Evolutionary conservation across 2,113 vertebrate species (phyloP), one percentile per base, ranked within the genome.

Genomic region (Corvus cornix): DNA sequence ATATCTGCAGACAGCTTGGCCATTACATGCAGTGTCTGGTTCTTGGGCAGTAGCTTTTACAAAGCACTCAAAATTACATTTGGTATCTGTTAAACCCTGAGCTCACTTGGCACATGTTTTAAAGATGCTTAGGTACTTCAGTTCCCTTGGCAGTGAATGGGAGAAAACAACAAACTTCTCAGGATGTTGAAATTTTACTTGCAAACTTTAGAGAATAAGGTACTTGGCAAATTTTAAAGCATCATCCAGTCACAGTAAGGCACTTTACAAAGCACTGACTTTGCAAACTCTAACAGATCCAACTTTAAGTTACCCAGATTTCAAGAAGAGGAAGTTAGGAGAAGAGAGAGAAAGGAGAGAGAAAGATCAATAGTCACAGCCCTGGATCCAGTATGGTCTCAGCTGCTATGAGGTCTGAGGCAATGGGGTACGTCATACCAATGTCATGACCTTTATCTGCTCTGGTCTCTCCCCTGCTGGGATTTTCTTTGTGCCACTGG

Each of bases 1-100:
- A 24, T 15, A 11, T 48, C 60, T 79, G 18, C 18, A 43, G n/a
- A 30, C 20, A 78, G 5, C 13, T 21, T 70, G 74, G 14, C 8
- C 7, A 4, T 20, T 31, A 8, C 4, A 9, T 63, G 27, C 11
- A 46, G 22, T 3, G 2, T 10, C 21, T 56, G 49, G 8, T 84
- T 18, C 13, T 89, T n/a, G 22, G 30, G 6, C 28, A 39, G 8
- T 9, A 62, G 8, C 11, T 67, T 82, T 52, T 41, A 43, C 14
- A 60, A 46, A 81, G 11, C 2, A 3, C 16, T 62, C 13, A 16
- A 37, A 18, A 27, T 46, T 33, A 37, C 0, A 0, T 74, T 73
- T 77, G 19, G 6, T 69, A 7, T 21, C 52, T 67, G 30, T 43
- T 51, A 58, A 5, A 58, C 14, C 14, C 4, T 0, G 0, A 59